Conservation (phyloP, 2,888 invertebrate species). For the Lucinisca nassula region DNA sequence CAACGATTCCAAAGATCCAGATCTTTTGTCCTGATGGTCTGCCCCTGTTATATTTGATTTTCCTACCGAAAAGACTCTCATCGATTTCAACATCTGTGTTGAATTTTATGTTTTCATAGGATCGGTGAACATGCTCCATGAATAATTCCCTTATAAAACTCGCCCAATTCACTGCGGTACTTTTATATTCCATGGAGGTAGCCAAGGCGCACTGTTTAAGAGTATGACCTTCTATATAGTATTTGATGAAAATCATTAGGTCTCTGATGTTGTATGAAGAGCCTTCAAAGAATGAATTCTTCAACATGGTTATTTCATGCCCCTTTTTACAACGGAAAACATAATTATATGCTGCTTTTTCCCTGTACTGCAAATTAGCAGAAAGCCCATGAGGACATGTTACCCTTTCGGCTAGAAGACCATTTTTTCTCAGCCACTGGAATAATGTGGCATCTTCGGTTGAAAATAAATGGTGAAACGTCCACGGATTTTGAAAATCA, state of each 20-base stretch:
- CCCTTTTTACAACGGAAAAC: background rate
- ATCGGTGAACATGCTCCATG: background rate
- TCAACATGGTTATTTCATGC: slow-evolving; percentile 8
- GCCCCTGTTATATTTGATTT: slow-evolving; percentile 24
- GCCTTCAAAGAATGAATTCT: slow-evolving; percentile 33
- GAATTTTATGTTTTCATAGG: background rate
- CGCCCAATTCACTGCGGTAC: slow-evolving; percentile 29
- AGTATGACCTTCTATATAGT: slow-evolving; percentile 20
- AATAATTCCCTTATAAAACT: slow-evolving; percentile 18
- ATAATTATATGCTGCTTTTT: background rate
- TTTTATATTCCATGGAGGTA: slow-evolving; percentile 23
- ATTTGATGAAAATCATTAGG: slow-evolving; percentile 16
- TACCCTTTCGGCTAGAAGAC: background rate
- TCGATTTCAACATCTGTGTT: background rate
- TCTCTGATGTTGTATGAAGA: slow-evolving; percentile 31
- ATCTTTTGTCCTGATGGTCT: background rate
- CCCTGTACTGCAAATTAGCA: background rate
- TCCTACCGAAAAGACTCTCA: background rate
- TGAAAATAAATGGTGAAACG: background rate
- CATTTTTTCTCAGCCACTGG: background rate
- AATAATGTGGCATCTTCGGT: background rate
- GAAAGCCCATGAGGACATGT: background rate
- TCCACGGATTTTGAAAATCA: slow-evolving; percentile 24
- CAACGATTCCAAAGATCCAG: slow-evolving; percentile 42
- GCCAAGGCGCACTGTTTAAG: slow-evolving; percentile 15